Percentiles rank a stretch among this genome's conserved stretches.
Evolutionary conservation across 1,140 invertebrate species (phyloP).

Genomic region (Ceratitis capitata): DNA sequence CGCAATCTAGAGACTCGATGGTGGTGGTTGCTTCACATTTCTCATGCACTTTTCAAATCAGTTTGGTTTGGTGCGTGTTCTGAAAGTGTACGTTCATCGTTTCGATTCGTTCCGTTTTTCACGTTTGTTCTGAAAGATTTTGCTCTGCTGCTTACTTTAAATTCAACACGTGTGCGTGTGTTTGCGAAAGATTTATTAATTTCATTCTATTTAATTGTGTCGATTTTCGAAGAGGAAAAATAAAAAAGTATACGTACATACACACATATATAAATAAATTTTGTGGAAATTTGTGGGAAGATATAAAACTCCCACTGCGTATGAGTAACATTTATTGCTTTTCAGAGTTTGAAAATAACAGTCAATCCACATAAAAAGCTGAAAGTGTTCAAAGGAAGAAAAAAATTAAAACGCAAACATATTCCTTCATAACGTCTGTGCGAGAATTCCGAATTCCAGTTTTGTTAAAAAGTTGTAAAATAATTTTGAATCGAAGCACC

Average conservation of each 20-base stretch:
- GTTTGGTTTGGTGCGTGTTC: slow-evolving; percentile 21
- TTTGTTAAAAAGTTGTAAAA: background rate
- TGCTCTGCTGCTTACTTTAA: background rate
- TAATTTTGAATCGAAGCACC: background rate
- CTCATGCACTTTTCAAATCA: slow-evolving; percentile 18
- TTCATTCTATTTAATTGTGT: background rate
- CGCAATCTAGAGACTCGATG: background rate
- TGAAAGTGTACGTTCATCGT: background rate
- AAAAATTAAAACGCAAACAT: no score
- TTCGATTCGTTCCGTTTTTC: no score
- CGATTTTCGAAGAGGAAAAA: background rate
- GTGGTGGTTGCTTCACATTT: background rate
- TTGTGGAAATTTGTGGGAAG: background rate
- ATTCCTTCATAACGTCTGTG: background rate
- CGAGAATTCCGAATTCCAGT: background rate
- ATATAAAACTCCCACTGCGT: background rate
- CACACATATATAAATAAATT: background rate
- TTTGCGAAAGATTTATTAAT: background rate
- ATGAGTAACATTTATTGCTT: background rate
- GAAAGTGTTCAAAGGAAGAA: background rate
- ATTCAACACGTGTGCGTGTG: background rate
- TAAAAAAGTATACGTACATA: no score
- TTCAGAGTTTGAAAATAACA: background rate
- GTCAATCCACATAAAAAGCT: background rate
- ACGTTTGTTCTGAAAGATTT: slow-evolving; percentile 14